These are phyloP conservation scores for Polymixis lichenea DNA, from an alignment of 2,888 invertebrate species.

Conservation along the genomic window DNA sequence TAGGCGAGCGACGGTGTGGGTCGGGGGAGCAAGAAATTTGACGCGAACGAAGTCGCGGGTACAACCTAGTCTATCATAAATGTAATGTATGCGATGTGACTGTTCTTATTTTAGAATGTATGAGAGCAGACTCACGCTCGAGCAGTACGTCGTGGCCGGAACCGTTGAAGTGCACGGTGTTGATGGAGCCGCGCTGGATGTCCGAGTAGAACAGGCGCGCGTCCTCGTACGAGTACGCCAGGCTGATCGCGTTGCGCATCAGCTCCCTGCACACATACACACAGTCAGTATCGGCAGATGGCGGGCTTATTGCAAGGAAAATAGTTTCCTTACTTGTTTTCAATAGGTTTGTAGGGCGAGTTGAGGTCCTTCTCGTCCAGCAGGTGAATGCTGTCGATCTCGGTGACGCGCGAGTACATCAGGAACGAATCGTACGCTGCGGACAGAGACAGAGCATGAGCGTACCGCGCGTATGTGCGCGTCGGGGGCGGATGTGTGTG, in stretches of 20 bases:
- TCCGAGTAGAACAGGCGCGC: constrained; percentile 96
- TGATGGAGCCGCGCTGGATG: constrained; percentile 96
- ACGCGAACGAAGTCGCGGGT: too few relatives aligned
- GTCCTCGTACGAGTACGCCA: constrained; percentile 94
- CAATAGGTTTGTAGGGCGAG: constrained; percentile 94
- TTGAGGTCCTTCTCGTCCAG: constrained; percentile 93
- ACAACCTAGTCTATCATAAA: too few relatives aligned
- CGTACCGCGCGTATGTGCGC: background rate
- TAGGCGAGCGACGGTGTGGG: too few relatives aligned
- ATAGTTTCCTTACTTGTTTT: constrained; percentile 84
- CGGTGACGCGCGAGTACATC: constrained; percentile 95
- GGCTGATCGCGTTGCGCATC: constrained; percentile 96
- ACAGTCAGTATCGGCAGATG: background rate
- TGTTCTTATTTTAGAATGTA: background rate
- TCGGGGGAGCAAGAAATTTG: too few relatives aligned
- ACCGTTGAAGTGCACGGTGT: constrained; percentile 95
- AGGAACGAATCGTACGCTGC: constrained; percentile 95
- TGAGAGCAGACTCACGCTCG: constrained; percentile 87
- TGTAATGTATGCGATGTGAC: too few relatives aligned
- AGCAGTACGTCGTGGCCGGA: constrained; percentile 93
- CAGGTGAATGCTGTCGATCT: constrained; percentile 95
- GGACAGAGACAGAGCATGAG: constrained; percentile 42
- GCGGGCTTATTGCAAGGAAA: background rate
- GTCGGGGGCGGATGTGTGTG: background rate
- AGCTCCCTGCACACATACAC: constrained; percentile 84